Conservation (phyloP, 1,140 invertebrate genomes). For the Maniola jurtina region DNA sequence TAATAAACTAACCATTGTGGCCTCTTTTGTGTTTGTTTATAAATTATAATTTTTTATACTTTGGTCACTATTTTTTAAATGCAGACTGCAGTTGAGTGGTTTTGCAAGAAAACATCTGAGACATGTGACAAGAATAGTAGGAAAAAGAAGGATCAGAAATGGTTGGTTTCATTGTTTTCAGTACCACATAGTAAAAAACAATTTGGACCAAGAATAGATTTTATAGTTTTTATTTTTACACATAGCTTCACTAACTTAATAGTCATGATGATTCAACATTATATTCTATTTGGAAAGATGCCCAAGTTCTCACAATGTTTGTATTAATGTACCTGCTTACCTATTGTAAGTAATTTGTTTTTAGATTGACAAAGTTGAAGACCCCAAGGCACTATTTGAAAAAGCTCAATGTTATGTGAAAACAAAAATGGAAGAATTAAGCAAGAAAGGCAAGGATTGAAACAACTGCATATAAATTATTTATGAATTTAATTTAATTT, state of each 20-base stretch:
- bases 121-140: constrained; percentile 53
- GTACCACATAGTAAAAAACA: constrained; percentile 24
- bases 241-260: not conserved
- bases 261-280: not conserved
- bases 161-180: constrained; percentile 53
- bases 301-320: not conserved
- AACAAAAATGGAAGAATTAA: constrained; percentile 75
- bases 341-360: constrained; percentile 41
- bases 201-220: constrained; percentile 48
- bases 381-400: constrained; percentile 84
- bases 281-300: not conserved
- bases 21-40: constrained; percentile 56
- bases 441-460: constrained; percentile 43
- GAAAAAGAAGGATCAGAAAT: constrained; percentile 44
- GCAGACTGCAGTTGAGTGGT: constrained; percentile 47
- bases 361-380: constrained; percentile 90
- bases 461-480: constrained; percentile 31
- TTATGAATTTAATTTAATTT: constrained; percentile 45
- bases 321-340: not conserved
- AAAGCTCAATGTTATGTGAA: constrained; percentile 85
- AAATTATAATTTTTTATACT: constrained; percentile 13
- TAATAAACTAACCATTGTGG: constrained; percentile 38
- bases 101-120: constrained; percentile 55
- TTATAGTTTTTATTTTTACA: not conserved
- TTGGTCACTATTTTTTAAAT: constrained; percentile 45